phyloP scores from a whole-genome alignment of 2,113 vertebrate genomes.

The Euleptes europaea region DNA sequence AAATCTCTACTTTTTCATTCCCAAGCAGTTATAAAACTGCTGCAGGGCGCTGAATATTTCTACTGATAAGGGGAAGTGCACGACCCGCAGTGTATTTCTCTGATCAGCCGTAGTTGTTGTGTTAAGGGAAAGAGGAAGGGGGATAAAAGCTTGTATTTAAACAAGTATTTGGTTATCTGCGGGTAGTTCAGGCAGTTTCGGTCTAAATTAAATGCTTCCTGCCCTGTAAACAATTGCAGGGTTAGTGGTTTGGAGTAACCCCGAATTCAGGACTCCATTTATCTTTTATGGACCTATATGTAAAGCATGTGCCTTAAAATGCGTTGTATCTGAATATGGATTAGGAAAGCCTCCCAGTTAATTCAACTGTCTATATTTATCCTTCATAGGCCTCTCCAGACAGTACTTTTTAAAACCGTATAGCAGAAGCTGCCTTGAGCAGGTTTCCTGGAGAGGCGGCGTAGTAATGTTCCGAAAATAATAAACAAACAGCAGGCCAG shows the following conservation, averaged over 20 bases:
- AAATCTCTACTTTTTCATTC: slow-evolving; percentile 58
- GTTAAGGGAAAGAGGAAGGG: background rate
- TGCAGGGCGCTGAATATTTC: slow-evolving; percentile 54
- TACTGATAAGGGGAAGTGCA: slow-evolving; percentile 48
- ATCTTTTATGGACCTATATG: slow-evolving; percentile 1
- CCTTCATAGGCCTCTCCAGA: background rate
- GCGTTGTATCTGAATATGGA: background rate
- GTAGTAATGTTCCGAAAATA: no score
- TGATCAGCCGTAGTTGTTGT: background rate
- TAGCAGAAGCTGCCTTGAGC: no score
- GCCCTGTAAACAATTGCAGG: background rate
- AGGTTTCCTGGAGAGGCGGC: no score
- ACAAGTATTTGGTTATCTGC: slow-evolving; percentile 40
- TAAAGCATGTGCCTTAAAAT: background rate
- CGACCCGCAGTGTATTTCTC: slow-evolving; percentile 27
- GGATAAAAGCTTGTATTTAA: slow-evolving; percentile 38
- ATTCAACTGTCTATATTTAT: background rate
- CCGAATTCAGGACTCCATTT: background rate
- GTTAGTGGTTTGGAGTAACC: background rate
- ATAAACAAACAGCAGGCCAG: no score
- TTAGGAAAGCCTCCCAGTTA: background rate
- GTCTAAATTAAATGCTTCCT: slow-evolving; percentile 8
- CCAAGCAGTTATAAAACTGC: slow-evolving; percentile 42
- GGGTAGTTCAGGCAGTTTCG: background rate
- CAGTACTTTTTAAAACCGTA: background rate